Percentiles rank a stretch among this genome's conserved stretches.
Evolutionary conservation across 2,113 vertebrate species (phyloP).

Genomic region (Jaculus jaculus): DNA sequence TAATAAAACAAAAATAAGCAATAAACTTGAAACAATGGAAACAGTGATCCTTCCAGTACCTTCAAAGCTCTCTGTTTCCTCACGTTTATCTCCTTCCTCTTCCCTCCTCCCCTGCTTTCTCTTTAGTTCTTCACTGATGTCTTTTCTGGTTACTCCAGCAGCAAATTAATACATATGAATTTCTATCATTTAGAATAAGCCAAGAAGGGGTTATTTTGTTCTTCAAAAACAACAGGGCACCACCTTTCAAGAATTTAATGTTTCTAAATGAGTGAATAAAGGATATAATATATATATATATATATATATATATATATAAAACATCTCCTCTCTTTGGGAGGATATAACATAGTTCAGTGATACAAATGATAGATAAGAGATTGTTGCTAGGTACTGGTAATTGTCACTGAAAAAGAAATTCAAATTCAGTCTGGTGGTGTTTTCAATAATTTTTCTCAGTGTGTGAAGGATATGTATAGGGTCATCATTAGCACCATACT

Average conservation of each 20-base stretch:
- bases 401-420: constrained; percentile 22
- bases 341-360: too few relatives aligned
- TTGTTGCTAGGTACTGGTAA: too few relatives aligned
- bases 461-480: not conserved
- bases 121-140: not conserved
- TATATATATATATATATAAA: too few relatives aligned
- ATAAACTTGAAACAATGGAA: too few relatives aligned
- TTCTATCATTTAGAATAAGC: constrained; percentile 33
- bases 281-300: not conserved
- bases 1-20: too few relatives aligned
- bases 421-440: not conserved
- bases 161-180: constrained; percentile 13
- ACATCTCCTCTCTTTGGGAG: not conserved
- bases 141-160: not conserved
- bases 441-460: constrained; percentile 4
- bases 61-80: not conserved
- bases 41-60: not conserved
- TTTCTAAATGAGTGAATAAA: not conserved
- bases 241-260: constrained; percentile 4
- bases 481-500: not conserved
- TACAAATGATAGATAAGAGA: too few relatives aligned
- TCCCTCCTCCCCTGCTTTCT: not conserved
- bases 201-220: not conserved
- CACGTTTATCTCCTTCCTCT: not conserved
- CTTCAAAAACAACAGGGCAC: not conserved